Percentiles rank a stretch among this genome's conserved stretches.
These are phyloP conservation scores for Araneus ventricosus DNA, from an alignment of 1,140 invertebrate genomes.

Conservation along the genomic window DNA sequence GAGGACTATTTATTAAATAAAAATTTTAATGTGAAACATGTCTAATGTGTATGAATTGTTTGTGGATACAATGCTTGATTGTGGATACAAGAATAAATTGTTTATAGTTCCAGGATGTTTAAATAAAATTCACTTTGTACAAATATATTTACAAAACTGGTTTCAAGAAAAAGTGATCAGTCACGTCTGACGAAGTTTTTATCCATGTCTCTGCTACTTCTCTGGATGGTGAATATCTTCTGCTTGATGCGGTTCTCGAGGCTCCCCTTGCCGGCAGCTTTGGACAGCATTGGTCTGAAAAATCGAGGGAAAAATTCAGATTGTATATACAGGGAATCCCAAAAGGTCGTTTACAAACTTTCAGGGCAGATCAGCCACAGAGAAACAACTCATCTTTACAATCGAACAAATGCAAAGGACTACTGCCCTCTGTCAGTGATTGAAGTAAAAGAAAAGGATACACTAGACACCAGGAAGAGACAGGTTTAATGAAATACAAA, in stretches of 20 bases:
- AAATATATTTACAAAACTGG: not conserved
- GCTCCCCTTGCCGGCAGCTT: slow-evolving; percentile 84
- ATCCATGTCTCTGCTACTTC: slow-evolving; percentile 85
- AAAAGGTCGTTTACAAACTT: no score
- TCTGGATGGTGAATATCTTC: slow-evolving; percentile 90
- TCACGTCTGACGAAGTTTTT: slow-evolving; percentile 85
- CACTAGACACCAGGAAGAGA: no score
- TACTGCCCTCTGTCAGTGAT: no score
- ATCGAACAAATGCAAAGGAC: no score
- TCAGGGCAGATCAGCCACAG: no score
- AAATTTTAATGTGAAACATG: not conserved
- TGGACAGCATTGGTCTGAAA: slow-evolving; percentile 85
- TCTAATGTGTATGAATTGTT: not conserved
- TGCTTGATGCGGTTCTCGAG: slow-evolving; percentile 89
- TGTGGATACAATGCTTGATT: not conserved
- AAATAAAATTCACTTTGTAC: slow-evolving; percentile 13
- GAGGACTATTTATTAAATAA: not conserved
- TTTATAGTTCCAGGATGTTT: not conserved
- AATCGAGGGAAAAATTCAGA: not conserved
- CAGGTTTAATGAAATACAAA: no score
- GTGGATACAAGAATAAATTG: not conserved
- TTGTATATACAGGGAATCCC: no score
- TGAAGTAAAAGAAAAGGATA: no score
- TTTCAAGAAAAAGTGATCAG: not conserved
- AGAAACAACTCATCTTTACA: no score